phyloP scores from a whole-genome alignment of 2,797 vertebrate genomes.

The Hapalemur alaotrensis region DNA sequence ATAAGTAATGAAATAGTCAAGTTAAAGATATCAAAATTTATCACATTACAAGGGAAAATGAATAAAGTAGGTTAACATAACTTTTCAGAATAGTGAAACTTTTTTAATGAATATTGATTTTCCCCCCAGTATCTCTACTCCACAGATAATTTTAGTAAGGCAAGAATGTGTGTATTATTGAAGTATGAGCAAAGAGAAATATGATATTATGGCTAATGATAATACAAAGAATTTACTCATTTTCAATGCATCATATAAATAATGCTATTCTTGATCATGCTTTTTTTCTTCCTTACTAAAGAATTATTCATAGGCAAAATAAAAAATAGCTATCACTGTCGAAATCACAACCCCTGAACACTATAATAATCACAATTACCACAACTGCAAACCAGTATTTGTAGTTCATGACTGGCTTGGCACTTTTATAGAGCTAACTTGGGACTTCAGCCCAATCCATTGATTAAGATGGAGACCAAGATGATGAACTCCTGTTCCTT shows the following conservation, averaged over 20 bases:
- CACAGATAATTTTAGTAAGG: neutral
- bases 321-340: neutral
- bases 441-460: neutral
- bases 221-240: neutral
- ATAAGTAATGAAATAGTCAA: neutral
- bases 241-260: neutral
- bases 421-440: neutral
- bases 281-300: neutral
- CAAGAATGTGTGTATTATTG: neutral
- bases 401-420: neutral
- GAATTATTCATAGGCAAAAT: neutral
- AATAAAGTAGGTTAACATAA: neutral
- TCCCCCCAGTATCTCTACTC: neutral
- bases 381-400: neutral
- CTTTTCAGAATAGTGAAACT: conserved; percentile 15
- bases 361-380: neutral
- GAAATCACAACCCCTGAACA: neutral
- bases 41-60: neutral
- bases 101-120: neutral
- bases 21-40: neutral
- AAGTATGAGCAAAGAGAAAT: neutral
- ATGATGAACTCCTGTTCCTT: neutral
- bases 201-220: neutral
- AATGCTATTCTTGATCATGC: neutral
- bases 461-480: neutral